A percentile compares a stretch with the other conserved stretches of the same genome.
Conservation (phyloP, 1,140 invertebrate species). For the Caenorhabditis tropicalis region DNA sequence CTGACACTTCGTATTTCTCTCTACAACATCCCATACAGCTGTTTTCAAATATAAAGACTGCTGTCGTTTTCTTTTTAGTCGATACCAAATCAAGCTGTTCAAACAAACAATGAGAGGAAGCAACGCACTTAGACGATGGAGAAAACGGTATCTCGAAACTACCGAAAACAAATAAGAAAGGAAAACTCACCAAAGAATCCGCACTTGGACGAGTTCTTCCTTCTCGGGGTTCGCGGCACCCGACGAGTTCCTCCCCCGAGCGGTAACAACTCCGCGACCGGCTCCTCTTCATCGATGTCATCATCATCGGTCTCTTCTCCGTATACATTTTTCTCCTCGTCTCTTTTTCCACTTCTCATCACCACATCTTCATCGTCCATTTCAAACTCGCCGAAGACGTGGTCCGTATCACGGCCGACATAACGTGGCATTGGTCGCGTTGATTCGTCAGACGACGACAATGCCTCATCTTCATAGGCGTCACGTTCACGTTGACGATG, state of each 20-base stretch:
- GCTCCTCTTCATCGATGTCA: constrained; percentile 28
- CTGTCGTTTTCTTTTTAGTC: background rate
- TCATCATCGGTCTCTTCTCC: constrained; percentile 34
- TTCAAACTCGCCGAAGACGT: constrained; percentile 44
- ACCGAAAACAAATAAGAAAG: background rate
- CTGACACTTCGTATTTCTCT: no score
- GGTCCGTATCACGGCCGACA: constrained; percentile 45
- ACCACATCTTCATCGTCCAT: constrained; percentile 27
- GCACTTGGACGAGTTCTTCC: constrained; percentile 32
- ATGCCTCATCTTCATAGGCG: background rate
- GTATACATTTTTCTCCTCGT: background rate
- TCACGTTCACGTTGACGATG: constrained; percentile 28
- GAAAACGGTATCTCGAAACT: background rate
- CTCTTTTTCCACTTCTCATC: constrained; percentile 25
- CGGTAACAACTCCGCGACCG: constrained; percentile 29
- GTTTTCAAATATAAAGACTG: background rate
- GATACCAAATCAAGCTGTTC: constrained; percentile 28
- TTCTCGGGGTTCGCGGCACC: constrained; percentile 46
- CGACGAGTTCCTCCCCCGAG: constrained; percentile 44
- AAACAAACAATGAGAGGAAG: constrained; percentile 10
- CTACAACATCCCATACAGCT: background rate
- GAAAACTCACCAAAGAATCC: constrained; percentile 21
- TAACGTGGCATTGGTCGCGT: constrained; percentile 28
- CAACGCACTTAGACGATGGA: background rate
- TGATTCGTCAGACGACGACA: constrained; percentile 8